Evolutionary conservation across 2,888 invertebrate species (phyloP), one percentile per base, ranked within the genome.

Genomic region (Luperina testacea): DNA sequence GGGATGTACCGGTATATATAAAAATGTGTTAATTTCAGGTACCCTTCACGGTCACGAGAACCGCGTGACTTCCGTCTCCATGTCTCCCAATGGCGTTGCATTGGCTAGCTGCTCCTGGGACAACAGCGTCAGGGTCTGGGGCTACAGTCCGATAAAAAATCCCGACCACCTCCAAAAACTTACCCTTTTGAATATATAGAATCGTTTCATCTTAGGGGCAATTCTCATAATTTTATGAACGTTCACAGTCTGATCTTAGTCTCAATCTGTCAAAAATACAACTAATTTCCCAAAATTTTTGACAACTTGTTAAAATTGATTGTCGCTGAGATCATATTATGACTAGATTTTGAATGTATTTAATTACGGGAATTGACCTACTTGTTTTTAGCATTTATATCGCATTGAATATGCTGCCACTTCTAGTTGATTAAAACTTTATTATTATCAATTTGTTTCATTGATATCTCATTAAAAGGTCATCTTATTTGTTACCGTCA

Each of bases 41-140:
- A 97, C 97, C 24, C 93, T 99, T 75, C 94, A 97, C 51, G 99
- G 98, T 0, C 99, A 99, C 92, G 99, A 99, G 90, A 99, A 99
- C 94, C 97, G 99, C 83, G 98, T 99, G 77, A 99, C 99, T 61
- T 99, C 99, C 15, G 97, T 99, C 84, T 98, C 98, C 8, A 97
- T 99, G 80, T 97, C 99, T 32, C 98, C 98, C 67, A 99, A 98
- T 94, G 99, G 99, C 57, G 98, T 99, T 95, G 99, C 98, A 9
- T 92, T 99, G 87, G 98, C 98, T n/a, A 98, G 98, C 83, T 98
- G 98, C 94, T 99, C 99, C 88, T 99, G 99, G 99, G 99, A 99
- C 96, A 98, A 98, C 91, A 97, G 98, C 90, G 98, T 99, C 79
- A 97, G 98, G 90, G 97, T 99, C 85, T 99, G 99, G 99, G 98